A percentile compares a stretch with the other conserved stretches of the same genome.
phyloP scores from a whole-genome alignment of 2,888 invertebrate species.

The Synergus laeviventris region DNA sequence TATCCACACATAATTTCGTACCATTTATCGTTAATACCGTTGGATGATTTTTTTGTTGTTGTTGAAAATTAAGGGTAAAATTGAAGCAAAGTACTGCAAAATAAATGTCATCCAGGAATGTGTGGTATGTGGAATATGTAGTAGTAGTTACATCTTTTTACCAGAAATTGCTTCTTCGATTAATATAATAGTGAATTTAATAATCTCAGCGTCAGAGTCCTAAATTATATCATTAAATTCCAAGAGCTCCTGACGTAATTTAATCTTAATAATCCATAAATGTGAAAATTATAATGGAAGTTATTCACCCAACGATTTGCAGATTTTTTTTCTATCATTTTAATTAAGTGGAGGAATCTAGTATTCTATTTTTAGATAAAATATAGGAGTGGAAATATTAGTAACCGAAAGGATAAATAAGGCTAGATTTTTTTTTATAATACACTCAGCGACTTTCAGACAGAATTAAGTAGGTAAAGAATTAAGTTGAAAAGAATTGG shows the following conservation, averaged over 20 bases:
- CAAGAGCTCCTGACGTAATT: not conserved
- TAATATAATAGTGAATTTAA: slow-evolving; percentile 22
- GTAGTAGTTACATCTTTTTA: not conserved
- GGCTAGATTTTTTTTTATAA: not conserved
- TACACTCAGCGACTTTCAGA: not conserved
- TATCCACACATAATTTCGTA: slow-evolving; percentile 16
- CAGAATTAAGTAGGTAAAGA: not conserved
- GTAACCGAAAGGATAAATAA: not conserved
- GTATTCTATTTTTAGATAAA: not conserved
- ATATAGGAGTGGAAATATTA: not conserved
- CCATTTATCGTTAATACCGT: slow-evolving; percentile 24
- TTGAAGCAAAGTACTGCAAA: not conserved
- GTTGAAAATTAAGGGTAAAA: not conserved
- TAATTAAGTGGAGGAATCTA: not conserved
- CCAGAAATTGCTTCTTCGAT: slow-evolving; percentile 7
- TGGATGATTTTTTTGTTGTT: not conserved
- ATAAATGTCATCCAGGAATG: not conserved
- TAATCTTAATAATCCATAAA: slow-evolving; percentile 20
- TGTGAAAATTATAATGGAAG: not conserved
- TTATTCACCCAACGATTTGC: not conserved
- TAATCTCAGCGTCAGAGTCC: not conserved
- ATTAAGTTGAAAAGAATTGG: not conserved
- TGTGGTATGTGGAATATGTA: not conserved
- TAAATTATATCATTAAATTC: slow-evolving; percentile 29
- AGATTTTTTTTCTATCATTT: not conserved